phyloP scores from a whole-genome alignment of 2,797 vertebrate genomes.

The Notoglanidium macrostoma region DNA sequence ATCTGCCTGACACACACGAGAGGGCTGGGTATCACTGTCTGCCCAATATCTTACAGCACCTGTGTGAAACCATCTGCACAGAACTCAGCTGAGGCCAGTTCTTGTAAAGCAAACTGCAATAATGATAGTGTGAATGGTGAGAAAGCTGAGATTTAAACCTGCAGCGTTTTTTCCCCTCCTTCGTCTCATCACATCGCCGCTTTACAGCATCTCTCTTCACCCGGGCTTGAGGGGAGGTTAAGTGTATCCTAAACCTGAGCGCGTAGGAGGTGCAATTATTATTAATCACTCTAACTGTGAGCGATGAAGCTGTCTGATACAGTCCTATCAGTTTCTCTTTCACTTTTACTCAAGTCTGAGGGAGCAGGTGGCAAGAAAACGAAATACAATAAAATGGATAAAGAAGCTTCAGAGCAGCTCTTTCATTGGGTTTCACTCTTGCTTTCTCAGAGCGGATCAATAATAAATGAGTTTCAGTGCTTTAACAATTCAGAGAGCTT shows the following conservation, averaged over 20 bases:
- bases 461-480: not conserved
- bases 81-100: not conserved
- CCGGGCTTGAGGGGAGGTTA: not conserved
- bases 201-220: not conserved
- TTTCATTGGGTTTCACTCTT: not conserved
- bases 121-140: not conserved
- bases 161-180: not conserved
- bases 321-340: not conserved
- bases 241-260: no score
- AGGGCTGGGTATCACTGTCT: not conserved
- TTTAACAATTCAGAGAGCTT: slow-evolving; percentile 10
- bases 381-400: not conserved
- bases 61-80: slow-evolving; percentile 9
- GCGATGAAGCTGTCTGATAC: not conserved
- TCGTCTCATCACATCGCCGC: not conserved
- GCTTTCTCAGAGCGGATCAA: not conserved
- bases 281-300: not conserved
- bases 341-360: no score
- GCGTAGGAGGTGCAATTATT: not conserved
- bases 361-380: not conserved
- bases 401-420: not conserved
- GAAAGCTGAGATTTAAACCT: not conserved
- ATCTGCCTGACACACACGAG: slow-evolving; percentile 1
- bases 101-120: not conserved
- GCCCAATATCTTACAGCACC: not conserved